These are phyloP conservation scores for Caranx melampygus DNA, from an alignment of 2,113 vertebrate genomes.

Conservation along the genomic window DNA sequence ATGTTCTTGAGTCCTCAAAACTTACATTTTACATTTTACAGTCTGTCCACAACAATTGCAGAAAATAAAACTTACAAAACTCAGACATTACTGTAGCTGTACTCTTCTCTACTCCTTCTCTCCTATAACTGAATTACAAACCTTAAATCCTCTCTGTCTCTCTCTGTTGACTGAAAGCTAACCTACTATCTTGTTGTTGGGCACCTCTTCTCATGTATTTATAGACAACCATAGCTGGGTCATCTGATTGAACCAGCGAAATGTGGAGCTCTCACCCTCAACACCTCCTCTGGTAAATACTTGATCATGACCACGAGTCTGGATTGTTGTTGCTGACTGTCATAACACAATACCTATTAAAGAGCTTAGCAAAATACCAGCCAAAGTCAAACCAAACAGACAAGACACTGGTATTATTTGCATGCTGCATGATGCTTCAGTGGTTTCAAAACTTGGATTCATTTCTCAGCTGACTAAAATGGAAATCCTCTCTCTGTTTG, in stretches of 20 bases:
- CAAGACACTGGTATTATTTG: background rate
- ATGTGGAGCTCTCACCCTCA: slow-evolving; percentile 26
- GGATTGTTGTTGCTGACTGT: slow-evolving; percentile 14
- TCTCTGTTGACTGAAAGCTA: slow-evolving; percentile 25
- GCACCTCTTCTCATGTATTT: slow-evolving; percentile 17
- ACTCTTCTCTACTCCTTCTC: background rate
- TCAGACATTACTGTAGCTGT: slow-evolving; percentile 11
- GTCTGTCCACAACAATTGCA: background rate
- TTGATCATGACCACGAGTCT: background rate
- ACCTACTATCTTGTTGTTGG: slow-evolving; percentile 8
- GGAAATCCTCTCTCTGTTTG: background rate
- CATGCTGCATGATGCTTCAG: background rate
- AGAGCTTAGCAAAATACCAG: background rate
- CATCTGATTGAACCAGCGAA: slow-evolving; percentile 23
- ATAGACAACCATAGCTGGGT: slow-evolving; percentile 67
- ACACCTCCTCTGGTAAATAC: slow-evolving; percentile 59
- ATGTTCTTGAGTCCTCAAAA: too few species aligned
- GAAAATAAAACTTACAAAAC: background rate
- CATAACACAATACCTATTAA: background rate
- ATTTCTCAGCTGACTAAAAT: background rate
- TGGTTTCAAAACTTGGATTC: background rate
- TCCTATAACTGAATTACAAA: slow-evolving; percentile 6
- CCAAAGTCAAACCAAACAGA: background rate
- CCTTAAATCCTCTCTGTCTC: slow-evolving; percentile 1
- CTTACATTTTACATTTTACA: too few species aligned